Base-by-base conservation (phyloP, 2,113 vertebrate species). In the Nyctibius bracteatus region DNA sequence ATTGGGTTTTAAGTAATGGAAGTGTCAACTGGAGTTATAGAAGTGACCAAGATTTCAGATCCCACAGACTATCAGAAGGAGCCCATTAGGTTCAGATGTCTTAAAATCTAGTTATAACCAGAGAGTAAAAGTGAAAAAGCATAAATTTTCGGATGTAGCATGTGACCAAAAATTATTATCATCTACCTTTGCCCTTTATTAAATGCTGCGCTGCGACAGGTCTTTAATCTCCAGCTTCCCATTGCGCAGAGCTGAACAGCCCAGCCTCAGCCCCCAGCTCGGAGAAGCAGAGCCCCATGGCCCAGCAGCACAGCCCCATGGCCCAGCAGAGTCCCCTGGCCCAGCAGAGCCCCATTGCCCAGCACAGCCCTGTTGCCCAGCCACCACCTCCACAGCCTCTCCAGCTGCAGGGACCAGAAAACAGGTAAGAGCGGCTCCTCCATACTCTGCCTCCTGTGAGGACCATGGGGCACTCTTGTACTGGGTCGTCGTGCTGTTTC, bases 201-300 rank as follows among this genome's bases (percentile, higher is more conserved):
- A 81, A 90, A 88, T 75, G 80, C 81, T 52, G 12, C 6, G 1
- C 16, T 39, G 84, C 86, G 82, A 88, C 86, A 72, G 30, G 70
- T 51, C 46, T 95, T 95, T 96, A 86, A 62, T 35, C 94, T 96
- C 93, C 93, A 55, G 43, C 65, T 92, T 95, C 73, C 94, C 66
- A 2, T 73, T 41, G 4, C 9, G 3, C 98, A 99, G 99, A 99
- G 97, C 96, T 99, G 91, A 99, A 98, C 98, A 99, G 99, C 88
- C 99, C 99, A 9, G 98, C 99, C 7, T 99, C 99, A 0, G 99
- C 98, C 2, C 98, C 99, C 90, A 98, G 98, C 97, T 99, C 99
- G 0, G 99, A 99, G 98, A 99, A 99, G 97, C 99, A 99, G 97
- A 99, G 99, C 97, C 99, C 99, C 55, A 89, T 99, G 98, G 98